phyloP scores from a whole-genome alignment of 2,888 invertebrate species.

The Dermolepida albohirtum region DNA sequence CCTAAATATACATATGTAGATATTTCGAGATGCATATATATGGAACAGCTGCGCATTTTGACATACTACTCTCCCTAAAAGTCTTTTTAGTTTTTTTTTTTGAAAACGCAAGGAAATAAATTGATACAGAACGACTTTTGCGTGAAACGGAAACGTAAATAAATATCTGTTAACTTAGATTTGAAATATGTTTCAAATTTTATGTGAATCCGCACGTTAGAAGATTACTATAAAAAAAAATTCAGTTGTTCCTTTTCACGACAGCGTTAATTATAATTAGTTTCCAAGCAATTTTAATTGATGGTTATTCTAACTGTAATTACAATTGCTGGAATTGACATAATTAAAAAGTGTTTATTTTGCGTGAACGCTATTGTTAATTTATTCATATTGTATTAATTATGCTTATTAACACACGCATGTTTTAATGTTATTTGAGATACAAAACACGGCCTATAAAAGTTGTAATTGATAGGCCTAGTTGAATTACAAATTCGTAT shows the following conservation, averaged over 20 bases:
- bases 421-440: too few species aligned
- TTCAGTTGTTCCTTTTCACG: too few species aligned
- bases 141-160: slow-evolving; percentile 27
- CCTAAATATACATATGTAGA: slow-evolving; percentile 2
- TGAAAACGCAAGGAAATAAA: slow-evolving; percentile 27
- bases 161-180: slow-evolving; percentile 19
- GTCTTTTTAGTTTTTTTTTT: slow-evolving; percentile 12
- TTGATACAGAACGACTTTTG: slow-evolving; percentile 9
- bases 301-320: slow-evolving; percentile 9
- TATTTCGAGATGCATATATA: slow-evolving; percentile 15
- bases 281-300: slow-evolving; percentile 13
- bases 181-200: slow-evolving; percentile 17
- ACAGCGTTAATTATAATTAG: too few species aligned
- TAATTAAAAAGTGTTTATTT: slow-evolving; percentile 5
- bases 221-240: too few species aligned
- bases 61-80: slow-evolving; percentile 12
- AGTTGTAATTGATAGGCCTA: too few species aligned
- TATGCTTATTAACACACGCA: too few species aligned
- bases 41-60: slow-evolving; percentile 25
- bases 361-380: background rate
- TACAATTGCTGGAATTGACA: slow-evolving; percentile 9
- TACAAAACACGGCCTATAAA: too few species aligned
- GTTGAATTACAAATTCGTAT: too few species aligned
- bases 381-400: too few species aligned
- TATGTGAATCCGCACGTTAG: slow-evolving; percentile 1